Percentiles rank a stretch among this genome's conserved stretches.
phyloP scores from a whole-genome alignment of 2,888 invertebrate genomes.

The Acanthopleura granulata region DNA sequence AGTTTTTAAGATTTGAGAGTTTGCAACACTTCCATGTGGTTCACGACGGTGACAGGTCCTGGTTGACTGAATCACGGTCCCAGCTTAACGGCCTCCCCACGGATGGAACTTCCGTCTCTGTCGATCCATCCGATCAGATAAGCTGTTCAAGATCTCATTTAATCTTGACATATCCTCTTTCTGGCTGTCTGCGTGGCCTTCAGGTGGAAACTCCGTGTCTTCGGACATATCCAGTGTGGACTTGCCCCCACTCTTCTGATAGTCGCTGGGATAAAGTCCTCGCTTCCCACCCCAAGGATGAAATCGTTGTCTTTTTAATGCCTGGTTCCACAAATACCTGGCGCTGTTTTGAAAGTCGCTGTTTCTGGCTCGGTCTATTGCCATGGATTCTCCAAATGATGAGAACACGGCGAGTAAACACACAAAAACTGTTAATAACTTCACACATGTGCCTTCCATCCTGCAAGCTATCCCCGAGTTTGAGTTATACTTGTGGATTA shows the following conservation, averaged over 20 bases:
- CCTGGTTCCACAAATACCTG: background rate
- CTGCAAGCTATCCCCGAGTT: no score
- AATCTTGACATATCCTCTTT: background rate
- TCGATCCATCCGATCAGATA: background rate
- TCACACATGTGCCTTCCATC: no score
- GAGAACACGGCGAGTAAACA: no score
- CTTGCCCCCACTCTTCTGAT: no score
- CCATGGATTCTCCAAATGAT: no score
- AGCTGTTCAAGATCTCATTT: background rate
- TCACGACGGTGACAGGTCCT: background rate
- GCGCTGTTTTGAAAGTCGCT: no score
- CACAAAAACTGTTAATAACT: no score
- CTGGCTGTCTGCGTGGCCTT: background rate
- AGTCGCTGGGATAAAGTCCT: background rate
- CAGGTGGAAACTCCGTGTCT: background rate
- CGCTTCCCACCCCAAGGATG: constrained; percentile 9
- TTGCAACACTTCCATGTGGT: no score
- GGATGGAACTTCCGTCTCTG: background rate
- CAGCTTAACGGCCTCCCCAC: background rate
- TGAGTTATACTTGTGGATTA: no score
- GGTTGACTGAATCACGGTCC: background rate
- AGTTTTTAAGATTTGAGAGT: no score
- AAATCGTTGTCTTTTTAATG: background rate
- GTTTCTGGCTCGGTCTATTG: no score
- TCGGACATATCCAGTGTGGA: background rate